Evolutionary conservation across 2,888 invertebrate species (phyloP).

Genomic region (Adelognathus sp.): DNA sequence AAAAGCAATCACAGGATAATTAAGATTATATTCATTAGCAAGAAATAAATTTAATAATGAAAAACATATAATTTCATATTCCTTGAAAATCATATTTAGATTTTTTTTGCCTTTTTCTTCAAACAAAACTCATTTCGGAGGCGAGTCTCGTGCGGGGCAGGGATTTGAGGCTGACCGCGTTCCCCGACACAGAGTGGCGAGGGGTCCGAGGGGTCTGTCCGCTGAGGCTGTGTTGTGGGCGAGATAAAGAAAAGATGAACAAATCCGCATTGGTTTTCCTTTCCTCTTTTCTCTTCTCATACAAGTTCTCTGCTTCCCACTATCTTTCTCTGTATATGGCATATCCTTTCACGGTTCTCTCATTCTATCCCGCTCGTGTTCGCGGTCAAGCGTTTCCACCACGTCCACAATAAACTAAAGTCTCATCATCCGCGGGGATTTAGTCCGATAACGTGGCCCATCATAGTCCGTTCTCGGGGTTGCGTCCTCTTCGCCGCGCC

Average conservation of each 20-base stretch:
- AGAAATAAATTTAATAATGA: too few relatives aligned
- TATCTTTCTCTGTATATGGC: conserved; percentile 1
- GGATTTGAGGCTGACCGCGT: conserved; percentile 70
- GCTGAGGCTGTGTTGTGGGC: background rate
- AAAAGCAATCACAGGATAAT: too few relatives aligned
- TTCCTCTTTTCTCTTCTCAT: background rate
- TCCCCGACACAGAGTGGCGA: background rate
- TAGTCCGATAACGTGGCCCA: conserved; percentile 77
- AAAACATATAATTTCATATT: too few relatives aligned
- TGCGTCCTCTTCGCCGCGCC: conserved; percentile 1
- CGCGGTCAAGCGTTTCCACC: conserved; percentile 41
- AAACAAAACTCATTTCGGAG: conserved; percentile 76
- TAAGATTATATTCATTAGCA: too few relatives aligned
- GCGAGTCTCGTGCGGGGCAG: conserved; percentile 74
- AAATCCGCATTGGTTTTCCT: conserved; percentile 58
- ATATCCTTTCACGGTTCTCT: conserved; percentile 27
- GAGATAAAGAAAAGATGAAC: conserved; percentile 33
- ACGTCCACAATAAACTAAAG: conserved; percentile 80
- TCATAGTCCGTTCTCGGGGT: conserved; percentile 60
- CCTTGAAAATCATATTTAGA: too few relatives aligned
- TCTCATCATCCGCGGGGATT: conserved; percentile 81
- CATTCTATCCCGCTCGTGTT: background rate
- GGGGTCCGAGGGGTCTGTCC: conserved; percentile 16
- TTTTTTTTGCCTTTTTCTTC: conserved; percentile 55
- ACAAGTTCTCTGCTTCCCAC: too few relatives aligned